phyloP scores from a whole-genome alignment of 1,140 invertebrate species.

The Bombus vancouverensis region DNA sequence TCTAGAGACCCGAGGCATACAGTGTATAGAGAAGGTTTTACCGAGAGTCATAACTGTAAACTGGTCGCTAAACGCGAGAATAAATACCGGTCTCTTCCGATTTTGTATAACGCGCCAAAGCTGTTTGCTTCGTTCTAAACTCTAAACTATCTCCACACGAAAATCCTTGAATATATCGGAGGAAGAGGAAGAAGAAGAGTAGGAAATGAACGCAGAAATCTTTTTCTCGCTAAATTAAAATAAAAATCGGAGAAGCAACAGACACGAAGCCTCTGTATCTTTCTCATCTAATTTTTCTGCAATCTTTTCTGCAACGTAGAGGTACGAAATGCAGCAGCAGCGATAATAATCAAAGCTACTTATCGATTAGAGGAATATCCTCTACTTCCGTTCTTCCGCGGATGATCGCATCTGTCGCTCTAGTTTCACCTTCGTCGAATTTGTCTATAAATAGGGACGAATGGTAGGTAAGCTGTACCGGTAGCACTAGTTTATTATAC shows the following conservation, averaged over 20 bases:
- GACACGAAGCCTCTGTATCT: neutral
- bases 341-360: conserved; percentile 5
- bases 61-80: conserved; percentile 35
- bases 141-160: neutral
- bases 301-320: neutral
- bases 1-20: neutral
- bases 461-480: conserved; percentile 57
- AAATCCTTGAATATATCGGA: neutral
- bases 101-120: conserved; percentile 25
- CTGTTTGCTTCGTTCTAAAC: conserved; percentile 5
- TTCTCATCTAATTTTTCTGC: neutral
- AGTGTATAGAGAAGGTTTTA: conserved; percentile 21
- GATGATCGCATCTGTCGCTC: conserved; percentile 49
- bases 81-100: conserved; percentile 33
- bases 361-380: conserved; percentile 41
- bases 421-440: conserved; percentile 54
- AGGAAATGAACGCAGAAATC: neutral
- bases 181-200: too few species aligned
- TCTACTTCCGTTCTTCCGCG: conserved; percentile 43
- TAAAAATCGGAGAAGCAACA: too few species aligned
- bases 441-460: conserved; percentile 66
- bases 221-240: neutral
- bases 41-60: conserved; percentile 44
- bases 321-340: too few species aligned
- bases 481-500: conserved; percentile 64